Base-by-base conservation (phyloP, 2,888 invertebrate genomes). In the Thera obeliscata region DNA sequence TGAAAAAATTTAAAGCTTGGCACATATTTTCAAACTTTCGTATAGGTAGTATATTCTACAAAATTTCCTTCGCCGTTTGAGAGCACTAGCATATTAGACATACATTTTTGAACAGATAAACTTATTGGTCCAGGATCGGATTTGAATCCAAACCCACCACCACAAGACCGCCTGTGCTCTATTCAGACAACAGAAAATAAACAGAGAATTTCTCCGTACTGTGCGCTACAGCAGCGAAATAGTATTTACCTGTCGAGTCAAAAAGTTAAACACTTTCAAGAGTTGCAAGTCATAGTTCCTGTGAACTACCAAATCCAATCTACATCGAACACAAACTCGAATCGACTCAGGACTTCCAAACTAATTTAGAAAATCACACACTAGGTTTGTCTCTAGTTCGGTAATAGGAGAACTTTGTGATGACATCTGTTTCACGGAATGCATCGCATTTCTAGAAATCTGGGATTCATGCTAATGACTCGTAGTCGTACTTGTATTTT, bases 331-430 rank as follows among this genome's bases (percentile, higher is more conserved):
- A 43, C 56, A 35, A 66, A 65, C 66, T 66, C 46, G 63, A 62
- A 38, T 66, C 63, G 72, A 68, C 65, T 56, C 65, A 43, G 50
- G 62, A 64, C 64, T 67, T 70, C 8, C 22, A 52, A 72, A 72
- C 66, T 68, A 70, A 68, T 66, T 72, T 70, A 63, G 57, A 50
- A 57, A 36, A 55, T 57, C 56, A 67, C 64, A 63, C 61, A 57
- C 52, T 56, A 46, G 55, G 48, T 59, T 48, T 56, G 57, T 61
- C 43, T 59, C 56, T 33, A 3, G 46, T n/a, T 46, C 6, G 33
- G 46, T 55, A 48, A 48, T 55, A 3, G 48, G 41, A 9, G 5
- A 63, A 63, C 63, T 63, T 62, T 33, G 56, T 46, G 38, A 56
- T 56, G 48, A 33, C 48, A 36, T 62, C 56, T 56, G 22, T 54